Percentiles rank a stretch among this genome's conserved stretches.
Evolutionary conservation across 2,797 vertebrate species (phyloP).

Genomic region (Typhlichthys eigenmanni): DNA sequence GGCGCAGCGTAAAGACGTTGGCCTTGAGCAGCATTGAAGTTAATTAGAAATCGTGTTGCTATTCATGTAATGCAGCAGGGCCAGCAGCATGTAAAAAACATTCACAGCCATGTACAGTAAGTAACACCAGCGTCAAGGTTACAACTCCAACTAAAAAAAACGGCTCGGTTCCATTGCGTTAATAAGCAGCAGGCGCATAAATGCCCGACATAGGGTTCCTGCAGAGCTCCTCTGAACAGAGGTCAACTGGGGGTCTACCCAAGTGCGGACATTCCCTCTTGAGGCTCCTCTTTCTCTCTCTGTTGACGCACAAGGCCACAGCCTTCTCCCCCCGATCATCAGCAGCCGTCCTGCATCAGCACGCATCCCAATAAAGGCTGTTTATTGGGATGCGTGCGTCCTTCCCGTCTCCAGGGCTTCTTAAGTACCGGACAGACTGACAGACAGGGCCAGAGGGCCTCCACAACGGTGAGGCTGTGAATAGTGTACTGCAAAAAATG

Average conservation of each 20-base stretch:
- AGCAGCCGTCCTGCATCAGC: not conserved
- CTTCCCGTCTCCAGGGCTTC: not conserved
- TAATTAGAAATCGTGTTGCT: slow-evolving; percentile 50
- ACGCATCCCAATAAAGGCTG: not conserved
- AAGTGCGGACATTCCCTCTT: not conserved
- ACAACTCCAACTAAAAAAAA: not conserved
- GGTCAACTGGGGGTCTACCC: not conserved
- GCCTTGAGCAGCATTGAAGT: slow-evolving; percentile 25
- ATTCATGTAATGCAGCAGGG: slow-evolving; percentile 31
- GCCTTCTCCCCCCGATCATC: not conserved
- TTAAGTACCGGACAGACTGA: slow-evolving; percentile 1
- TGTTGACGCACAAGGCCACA: not conserved
- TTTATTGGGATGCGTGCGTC: slow-evolving; percentile 3
- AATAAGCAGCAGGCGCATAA: too few species aligned
- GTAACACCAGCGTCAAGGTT: slow-evolving; percentile 24
- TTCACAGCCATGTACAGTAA: too few species aligned
- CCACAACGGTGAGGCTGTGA: slow-evolving; percentile 19
- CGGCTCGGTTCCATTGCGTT: too few species aligned
- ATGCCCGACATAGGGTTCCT: too few species aligned
- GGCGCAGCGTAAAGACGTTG: slow-evolving; percentile 19
- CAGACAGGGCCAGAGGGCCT: slow-evolving; percentile 5
- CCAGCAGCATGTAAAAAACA: not conserved
- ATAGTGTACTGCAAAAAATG: slow-evolving; percentile 37
- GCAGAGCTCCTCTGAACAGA: too few species aligned
- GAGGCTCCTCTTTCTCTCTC: not conserved